Evolutionary conservation across 2,113 vertebrate genomes (phyloP), one percentile per base, ranked within the genome.

Genomic region (Tyto alba): DNA sequence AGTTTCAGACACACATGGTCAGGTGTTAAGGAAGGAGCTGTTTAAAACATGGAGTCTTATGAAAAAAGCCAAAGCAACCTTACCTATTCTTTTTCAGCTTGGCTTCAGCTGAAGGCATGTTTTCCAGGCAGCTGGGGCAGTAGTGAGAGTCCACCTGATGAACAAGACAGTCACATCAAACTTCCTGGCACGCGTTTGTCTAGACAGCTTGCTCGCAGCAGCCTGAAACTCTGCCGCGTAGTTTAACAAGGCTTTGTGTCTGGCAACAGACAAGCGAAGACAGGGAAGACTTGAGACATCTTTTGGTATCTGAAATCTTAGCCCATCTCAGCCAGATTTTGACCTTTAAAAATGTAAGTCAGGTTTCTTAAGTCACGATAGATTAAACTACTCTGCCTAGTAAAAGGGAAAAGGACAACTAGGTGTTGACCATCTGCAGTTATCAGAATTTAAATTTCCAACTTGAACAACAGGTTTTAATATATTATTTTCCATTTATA

Each of bases 21-120:
- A 25, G 19, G 11, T 41, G 11, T n/a, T 38, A 64, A 30, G 8
- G n/a, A 88, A 69, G 12, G 6, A 32, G 13, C 11, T 20, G 1
- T 34, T 64, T 59, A 29, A 64, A 88, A 57, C 1, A n/a, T 5
- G 0, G 17, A 45, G 7, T 7, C 18, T 16, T 34, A 50, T 6
- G 1, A 25, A 23, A 74, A 67, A 41, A 50, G 7, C 16, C 34
- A 74, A 62, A 74, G 34, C 4, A 22, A 43, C 11, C 93, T 97
- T 91, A 99, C 99, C 99, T 99, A 95, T 99, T 99, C 98, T 99
- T 99, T 95, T 99, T 99, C 27, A 99, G 98, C 90, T 99, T 99
- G n/a, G 99, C 99, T 97, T 99, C 99, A 88, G 99, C 99, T 26
- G 99, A 99, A 4, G 99, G 99, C 99, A 99, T 99, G 96, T 99